Percentiles rank a stretch among this genome's conserved stretches.
Conservation (phyloP, 2,113 vertebrate species). For the Montifringilla adamsi region DNA sequence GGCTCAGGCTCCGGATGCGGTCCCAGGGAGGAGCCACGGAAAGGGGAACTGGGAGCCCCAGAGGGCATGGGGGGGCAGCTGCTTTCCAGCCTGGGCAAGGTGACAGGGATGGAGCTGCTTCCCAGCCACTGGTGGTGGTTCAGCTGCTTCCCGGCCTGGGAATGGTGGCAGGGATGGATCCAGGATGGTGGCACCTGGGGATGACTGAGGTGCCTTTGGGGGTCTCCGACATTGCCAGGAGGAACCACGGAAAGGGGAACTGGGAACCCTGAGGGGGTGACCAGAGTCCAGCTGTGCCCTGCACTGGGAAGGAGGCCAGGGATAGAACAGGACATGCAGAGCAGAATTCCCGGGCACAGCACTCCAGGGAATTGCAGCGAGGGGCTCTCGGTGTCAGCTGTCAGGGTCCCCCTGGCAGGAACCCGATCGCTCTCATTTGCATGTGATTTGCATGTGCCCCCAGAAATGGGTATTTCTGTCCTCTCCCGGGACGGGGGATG, state of each 20-base stretch:
- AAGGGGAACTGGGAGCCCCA: neutral
- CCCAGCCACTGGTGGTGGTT: neutral
- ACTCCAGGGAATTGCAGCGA: neutral
- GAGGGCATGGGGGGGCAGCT: fast-evolving
- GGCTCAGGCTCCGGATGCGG: neutral
- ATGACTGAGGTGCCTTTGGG: neutral
- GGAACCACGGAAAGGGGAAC: constrained; percentile 12
- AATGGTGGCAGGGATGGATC: neutral
- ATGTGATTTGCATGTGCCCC: neutral
- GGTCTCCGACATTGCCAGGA: neutral
- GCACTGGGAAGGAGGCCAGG: neutral
- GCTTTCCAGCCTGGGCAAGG: neutral
- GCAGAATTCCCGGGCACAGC: neutral
- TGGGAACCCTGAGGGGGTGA: fast-evolving
- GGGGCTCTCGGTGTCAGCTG: neutral
- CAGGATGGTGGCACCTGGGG: neutral
- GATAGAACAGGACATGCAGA: no score
- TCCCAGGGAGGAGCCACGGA: constrained; percentile 1
- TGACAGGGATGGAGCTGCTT: neutral
- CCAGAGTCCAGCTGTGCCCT: neutral
- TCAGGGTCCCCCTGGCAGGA: neutral
- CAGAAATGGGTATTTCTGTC: neutral
- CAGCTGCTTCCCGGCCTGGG: neutral
- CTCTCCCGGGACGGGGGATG: neutral
- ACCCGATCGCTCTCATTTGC: neutral